phyloP scores from a whole-genome alignment of 2,888 invertebrate species.

The Oxyteleia sp. region DNA sequence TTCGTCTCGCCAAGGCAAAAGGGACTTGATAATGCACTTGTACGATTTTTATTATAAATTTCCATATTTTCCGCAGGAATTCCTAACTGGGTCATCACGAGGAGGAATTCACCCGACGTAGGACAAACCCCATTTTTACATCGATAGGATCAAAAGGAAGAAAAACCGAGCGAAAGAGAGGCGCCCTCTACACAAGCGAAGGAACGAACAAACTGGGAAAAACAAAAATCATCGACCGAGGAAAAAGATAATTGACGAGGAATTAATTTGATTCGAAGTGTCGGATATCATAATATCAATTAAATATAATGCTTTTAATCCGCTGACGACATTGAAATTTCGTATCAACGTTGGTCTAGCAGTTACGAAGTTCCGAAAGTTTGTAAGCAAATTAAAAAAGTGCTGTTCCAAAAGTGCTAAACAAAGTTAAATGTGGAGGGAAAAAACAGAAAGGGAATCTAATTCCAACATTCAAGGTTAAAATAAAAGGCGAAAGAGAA shows the following conservation, averaged over 20 bases:
- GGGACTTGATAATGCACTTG: too few relatives aligned
- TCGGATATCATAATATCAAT: constrained; percentile 17
- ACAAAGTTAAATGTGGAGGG: neutral
- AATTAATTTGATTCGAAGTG: constrained; percentile 19
- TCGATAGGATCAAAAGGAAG: constrained; percentile 1
- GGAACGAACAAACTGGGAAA: neutral
- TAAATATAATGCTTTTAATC: constrained; percentile 27
- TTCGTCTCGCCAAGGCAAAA: too few relatives aligned
- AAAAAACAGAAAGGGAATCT: neutral
- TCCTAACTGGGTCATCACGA: neutral
- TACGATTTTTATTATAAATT: constrained; percentile 4
- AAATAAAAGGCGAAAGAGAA: neutral
- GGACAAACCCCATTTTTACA: constrained; percentile 11
- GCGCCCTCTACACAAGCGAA: neutral
- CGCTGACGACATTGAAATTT: constrained; percentile 6
- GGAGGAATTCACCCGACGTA: neutral
- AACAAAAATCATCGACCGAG: neutral
- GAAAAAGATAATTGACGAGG: neutral
- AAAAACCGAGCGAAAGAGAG: neutral
- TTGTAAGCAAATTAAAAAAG: constrained; percentile 13
- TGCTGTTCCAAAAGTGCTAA: neutral
- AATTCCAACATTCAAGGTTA: neutral
- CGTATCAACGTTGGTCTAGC: neutral
- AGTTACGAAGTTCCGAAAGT: constrained; percentile 7
- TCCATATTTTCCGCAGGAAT: neutral